Percentiles rank a stretch among this genome's conserved stretches.
Evolutionary conservation across 2,797 vertebrate species (phyloP).

Genomic region (Galagoides demidoff): DNA sequence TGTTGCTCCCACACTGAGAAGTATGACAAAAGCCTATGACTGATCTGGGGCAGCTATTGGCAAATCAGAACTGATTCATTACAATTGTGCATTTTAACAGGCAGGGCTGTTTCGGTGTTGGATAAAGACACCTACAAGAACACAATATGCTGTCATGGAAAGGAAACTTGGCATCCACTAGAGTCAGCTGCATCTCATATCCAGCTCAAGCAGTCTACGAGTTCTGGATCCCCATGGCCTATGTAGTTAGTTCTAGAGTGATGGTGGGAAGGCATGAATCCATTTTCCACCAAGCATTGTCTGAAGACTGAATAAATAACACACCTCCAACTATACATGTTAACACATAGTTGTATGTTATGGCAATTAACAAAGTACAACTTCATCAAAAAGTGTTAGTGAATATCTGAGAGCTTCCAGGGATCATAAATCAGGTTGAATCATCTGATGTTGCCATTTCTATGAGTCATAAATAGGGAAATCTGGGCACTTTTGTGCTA

Average conservation of each 20-base stretch:
- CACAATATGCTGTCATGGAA: not conserved
- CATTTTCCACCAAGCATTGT: not conserved
- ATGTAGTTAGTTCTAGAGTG: not conserved
- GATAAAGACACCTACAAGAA: not conserved
- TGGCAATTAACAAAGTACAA: not conserved
- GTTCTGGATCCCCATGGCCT: not conserved
- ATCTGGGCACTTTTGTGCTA: not conserved
- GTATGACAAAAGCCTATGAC: not conserved
- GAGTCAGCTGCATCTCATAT: not conserved
- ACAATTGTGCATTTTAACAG: not conserved
- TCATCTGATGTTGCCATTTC: not conserved
- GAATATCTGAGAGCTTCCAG: not conserved
- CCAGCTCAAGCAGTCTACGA: not conserved
- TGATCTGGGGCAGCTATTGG: not conserved
- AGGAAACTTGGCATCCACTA: not conserved
- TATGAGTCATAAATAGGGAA: not conserved
- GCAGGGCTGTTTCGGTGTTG: not conserved
- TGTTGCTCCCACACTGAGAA: not conserved
- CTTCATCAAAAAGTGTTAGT: not conserved
- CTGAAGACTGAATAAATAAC: not conserved
- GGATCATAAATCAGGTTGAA: not conserved
- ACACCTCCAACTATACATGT: not conserved
- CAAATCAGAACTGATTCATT: not conserved
- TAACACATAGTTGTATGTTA: not conserved
- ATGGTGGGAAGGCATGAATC: not conserved